phyloP scores from a whole-genome alignment of 1,140 invertebrate species.

The Zaprionus ghesquierei region DNA sequence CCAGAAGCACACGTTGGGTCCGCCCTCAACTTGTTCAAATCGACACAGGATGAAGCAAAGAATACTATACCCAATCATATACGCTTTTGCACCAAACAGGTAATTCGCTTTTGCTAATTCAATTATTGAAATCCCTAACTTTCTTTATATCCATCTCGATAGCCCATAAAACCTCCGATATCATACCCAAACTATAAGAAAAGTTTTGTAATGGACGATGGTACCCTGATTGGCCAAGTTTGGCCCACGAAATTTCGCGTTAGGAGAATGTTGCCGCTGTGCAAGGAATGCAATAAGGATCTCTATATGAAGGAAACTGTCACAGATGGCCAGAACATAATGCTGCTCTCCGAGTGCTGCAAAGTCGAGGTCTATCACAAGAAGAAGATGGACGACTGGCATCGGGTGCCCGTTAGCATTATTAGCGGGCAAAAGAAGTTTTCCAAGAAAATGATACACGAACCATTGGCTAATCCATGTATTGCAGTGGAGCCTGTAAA shows the following conservation, averaged over 20 bases:
- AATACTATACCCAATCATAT: too few relatives aligned
- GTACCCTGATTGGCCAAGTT: too few relatives aligned
- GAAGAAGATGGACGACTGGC: conserved; percentile 44
- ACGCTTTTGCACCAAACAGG: too few relatives aligned
- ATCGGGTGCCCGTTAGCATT: conserved; percentile 44
- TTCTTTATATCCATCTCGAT: neutral
- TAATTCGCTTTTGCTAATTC: too few relatives aligned
- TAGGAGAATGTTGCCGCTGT: conserved; percentile 20
- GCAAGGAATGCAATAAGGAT: conserved; percentile 34
- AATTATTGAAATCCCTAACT: too few relatives aligned
- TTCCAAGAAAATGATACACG: conserved; percentile 19
- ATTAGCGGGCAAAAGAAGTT: conserved; percentile 39
- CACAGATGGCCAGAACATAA: conserved; percentile 32
- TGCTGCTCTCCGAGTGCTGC: conserved; percentile 56
- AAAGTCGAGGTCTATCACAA: conserved; percentile 40
- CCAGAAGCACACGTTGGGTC: too few relatives aligned
- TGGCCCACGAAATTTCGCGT: conserved; percentile 54
- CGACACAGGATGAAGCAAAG: too few relatives aligned
- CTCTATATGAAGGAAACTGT: conserved; percentile 31
- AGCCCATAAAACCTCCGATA: neutral
- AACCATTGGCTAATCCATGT: neutral
- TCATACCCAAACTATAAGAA: conserved; percentile 43
- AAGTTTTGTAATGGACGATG: too few relatives aligned
- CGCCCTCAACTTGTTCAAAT: too few relatives aligned
- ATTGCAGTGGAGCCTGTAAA: neutral